phyloP scores from a whole-genome alignment of 2,888 invertebrate genomes.

The Masnerella sp. region DNA sequence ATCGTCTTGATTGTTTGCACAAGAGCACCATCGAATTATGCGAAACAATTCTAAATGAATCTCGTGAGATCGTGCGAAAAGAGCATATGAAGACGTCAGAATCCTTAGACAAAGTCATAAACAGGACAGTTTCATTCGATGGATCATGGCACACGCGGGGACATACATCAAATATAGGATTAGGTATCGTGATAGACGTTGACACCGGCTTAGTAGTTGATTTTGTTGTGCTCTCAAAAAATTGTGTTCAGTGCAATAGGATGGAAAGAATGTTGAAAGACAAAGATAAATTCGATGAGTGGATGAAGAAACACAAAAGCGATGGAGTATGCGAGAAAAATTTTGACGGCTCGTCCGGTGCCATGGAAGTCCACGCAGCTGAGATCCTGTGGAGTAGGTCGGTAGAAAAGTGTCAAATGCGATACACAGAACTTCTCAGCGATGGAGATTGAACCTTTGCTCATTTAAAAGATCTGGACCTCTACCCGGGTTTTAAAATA shows the following conservation, averaged over 20 bases:
- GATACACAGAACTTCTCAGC: slow-evolving; percentile 15
- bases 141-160: slow-evolving; percentile 24
- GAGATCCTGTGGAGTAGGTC: slow-evolving; percentile 18
- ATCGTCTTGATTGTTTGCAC: background rate
- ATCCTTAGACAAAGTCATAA: background rate
- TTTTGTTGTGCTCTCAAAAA: slow-evolving; percentile 23
- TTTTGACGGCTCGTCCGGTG: slow-evolving; percentile 20
- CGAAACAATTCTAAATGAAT: background rate
- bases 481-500: too few relatives aligned
- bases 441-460: too few relatives aligned
- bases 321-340: slow-evolving; percentile 11
- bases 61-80: slow-evolving; percentile 1
- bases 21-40: slow-evolving; percentile 6
- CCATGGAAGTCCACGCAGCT: slow-evolving; percentile 21
- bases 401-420: slow-evolving; percentile 17
- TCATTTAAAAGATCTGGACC: too few relatives aligned
- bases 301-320: slow-evolving; percentile 7
- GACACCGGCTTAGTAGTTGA: slow-evolving; percentile 9
- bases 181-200: slow-evolving; percentile 26
- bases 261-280: slow-evolving; percentile 10
- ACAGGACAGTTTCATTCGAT: slow-evolving; percentile 11
- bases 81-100: background rate
- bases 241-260: slow-evolving; percentile 5
- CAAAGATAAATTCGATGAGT: slow-evolving; percentile 1
- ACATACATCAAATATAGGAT: slow-evolving; percentile 3